phyloP scores from a whole-genome alignment of 2,797 vertebrate genomes.

The Scomberomorus guttatus region DNA sequence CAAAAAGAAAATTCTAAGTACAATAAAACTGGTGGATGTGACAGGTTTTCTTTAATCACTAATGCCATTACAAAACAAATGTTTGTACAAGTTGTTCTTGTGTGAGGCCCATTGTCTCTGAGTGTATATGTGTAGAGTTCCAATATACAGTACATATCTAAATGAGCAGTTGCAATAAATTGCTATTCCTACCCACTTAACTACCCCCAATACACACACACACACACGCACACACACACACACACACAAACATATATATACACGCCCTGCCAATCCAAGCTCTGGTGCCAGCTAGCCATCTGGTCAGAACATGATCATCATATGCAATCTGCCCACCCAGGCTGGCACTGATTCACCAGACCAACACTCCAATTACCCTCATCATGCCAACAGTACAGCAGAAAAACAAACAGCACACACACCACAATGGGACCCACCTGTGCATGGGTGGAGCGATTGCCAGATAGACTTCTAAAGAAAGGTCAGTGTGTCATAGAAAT shows the following conservation, averaged over 20 bases:
- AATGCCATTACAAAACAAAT: neutral
- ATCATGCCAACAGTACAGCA: slow-evolving; percentile 83
- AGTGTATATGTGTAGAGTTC: slow-evolving; percentile 17
- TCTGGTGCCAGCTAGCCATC: slow-evolving; percentile 84
- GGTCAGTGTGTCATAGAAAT: slow-evolving; percentile 61
- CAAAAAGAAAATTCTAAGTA: neutral
- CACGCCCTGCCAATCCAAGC: slow-evolving; percentile 59
- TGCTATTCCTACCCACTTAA: slow-evolving; percentile 58
- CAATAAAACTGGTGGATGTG: neutral
- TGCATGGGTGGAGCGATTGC: slow-evolving; percentile 64
- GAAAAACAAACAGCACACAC: slow-evolving; percentile 65
- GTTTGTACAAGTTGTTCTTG: neutral
- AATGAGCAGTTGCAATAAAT: slow-evolving; percentile 53
- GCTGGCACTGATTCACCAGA: slow-evolving; percentile 88
- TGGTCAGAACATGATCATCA: slow-evolving; percentile 88
- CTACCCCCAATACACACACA: slow-evolving; percentile 30
- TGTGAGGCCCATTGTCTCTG: neutral
- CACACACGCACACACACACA: slow-evolving; percentile 15
- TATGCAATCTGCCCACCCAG: slow-evolving; percentile 86
- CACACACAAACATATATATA: slow-evolving; percentile 50
- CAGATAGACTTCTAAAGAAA: slow-evolving; percentile 53
- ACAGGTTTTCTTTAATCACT: neutral
- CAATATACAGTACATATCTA: slow-evolving; percentile 19
- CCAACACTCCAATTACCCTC: slow-evolving; percentile 86
- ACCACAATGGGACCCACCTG: slow-evolving; percentile 76